phyloP scores from a whole-genome alignment of 2,888 invertebrate species.

The Aleiodes leptofemur region DNA sequence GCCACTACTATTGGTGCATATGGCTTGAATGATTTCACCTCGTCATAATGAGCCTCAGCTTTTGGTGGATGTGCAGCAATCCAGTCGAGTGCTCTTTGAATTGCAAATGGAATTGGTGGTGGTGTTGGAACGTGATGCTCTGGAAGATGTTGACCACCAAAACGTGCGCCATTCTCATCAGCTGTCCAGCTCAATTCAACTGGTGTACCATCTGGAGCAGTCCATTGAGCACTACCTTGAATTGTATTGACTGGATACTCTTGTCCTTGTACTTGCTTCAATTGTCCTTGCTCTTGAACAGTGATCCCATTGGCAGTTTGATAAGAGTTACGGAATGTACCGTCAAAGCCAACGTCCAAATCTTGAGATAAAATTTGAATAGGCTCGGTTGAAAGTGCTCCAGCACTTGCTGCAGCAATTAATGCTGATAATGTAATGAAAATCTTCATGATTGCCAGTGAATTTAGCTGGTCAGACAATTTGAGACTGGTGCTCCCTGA shows the following conservation, averaged over 20 bases:
- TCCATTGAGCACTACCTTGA: conserved; percentile 49
- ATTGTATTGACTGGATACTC: conserved; percentile 42
- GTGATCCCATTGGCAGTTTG: conserved; percentile 57
- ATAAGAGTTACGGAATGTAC: conserved; percentile 51
- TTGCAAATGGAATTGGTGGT: conserved; percentile 52
- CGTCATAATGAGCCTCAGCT: neutral
- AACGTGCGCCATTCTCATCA: conserved; percentile 52
- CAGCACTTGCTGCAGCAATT: conserved; percentile 51
- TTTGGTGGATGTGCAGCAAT: conserved; percentile 53
- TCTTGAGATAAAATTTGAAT: conserved; percentile 53
- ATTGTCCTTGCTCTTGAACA: conserved; percentile 49
- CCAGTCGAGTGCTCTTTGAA: conserved; percentile 53
- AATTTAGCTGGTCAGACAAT: conserved; percentile 41
- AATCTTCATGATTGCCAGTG: conserved; percentile 43
- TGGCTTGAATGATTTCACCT: too few species aligned
- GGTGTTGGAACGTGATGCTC: conserved; percentile 42
- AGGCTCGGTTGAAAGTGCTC: conserved; percentile 42
- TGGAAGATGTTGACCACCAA: conserved; percentile 54
- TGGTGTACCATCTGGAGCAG: conserved; percentile 54
- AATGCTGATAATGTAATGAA: conserved; percentile 47
- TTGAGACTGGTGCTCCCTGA: conserved; percentile 48
- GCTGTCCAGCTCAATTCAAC: conserved; percentile 48
- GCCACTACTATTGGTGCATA: too few species aligned
- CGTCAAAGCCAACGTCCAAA: conserved; percentile 53
- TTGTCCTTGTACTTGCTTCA: conserved; percentile 39